Percentiles rank a stretch among this genome's conserved stretches.
Conservation (phyloP, 2,113 vertebrate genomes). For the Illadopsis cleaveri region DNA sequence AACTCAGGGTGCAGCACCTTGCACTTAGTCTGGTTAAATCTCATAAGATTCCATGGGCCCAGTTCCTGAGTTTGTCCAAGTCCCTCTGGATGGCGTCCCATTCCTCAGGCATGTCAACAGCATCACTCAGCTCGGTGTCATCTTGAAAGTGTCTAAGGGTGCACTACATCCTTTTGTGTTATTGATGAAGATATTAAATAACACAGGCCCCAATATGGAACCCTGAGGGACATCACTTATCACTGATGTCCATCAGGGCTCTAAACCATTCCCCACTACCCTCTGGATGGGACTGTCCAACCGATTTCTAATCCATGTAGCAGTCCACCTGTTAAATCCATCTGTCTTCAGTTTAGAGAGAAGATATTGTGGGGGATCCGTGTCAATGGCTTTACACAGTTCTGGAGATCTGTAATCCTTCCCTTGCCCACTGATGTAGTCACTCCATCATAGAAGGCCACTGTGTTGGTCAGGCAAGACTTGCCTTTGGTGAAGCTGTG, state of each 20-base stretch:
- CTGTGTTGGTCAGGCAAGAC: not conserved
- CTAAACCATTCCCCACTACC: not conserved
- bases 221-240: not conserved
- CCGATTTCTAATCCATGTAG: not conserved
- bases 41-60: not conserved
- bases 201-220: fast-evolving
- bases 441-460: no score
- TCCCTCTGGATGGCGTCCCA: not conserved
- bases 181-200: not conserved
- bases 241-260: not conserved
- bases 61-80: not conserved
- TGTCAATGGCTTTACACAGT: no score
- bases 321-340: not conserved
- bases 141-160: not conserved
- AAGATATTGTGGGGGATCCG: no score
- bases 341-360: not conserved
- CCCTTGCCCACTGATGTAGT: no score
- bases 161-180: fast-evolving
- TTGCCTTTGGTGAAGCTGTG: not conserved
- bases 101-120: not conserved
- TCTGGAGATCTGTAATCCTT: not conserved
- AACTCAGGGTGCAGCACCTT: not conserved
- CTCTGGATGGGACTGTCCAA: not conserved
- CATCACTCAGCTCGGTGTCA: not conserved
- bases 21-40: not conserved